Base-by-base conservation (phyloP, 35 echinoderm and acorn worm species). In the Heliocidaris tuberculata region DNA sequence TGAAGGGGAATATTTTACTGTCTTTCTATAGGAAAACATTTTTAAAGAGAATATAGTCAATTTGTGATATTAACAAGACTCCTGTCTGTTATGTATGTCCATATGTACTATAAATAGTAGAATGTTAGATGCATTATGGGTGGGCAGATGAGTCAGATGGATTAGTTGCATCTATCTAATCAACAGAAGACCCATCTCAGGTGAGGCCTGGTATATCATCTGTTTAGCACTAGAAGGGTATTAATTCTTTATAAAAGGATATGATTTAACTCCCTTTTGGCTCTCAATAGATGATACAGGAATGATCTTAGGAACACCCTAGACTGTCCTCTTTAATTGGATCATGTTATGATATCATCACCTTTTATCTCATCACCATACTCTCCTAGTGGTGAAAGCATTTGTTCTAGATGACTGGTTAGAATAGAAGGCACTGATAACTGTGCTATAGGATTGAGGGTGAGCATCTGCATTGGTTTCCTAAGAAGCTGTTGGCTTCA, bases 71-170 rank as follows among this genome's bases (percentile, higher is more conserved):
- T 0, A 56, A 56, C 52, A 56, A 56, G 52, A 5, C 65, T n/a
- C 2, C 65, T 24, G 27, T 78, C 21, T 27, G 65, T n/a, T n/a
- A 78, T 78, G 65, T n/a, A 78, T 27, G 7, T 27, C 65, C 7
- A 60, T 60, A 24, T 78, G 7, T 78, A 24, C 65, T 78, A 78
- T 78, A 78, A 19, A 78, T 56, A 13, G 52, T 56, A 2, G 9
- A 56, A 56, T 11, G 2, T 15, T 56, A 56, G 52, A 56, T 56
- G 15, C 52, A 56, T 56, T 56, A 56, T 89, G 87, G 87, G 30
- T 89, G 31, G 87, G 32, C 87, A 89, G 87, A 89, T 89, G 87
- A 89, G 30, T 89, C 87, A 89, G 87, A 89, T 32, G 16, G 31
- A 47, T 88, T 27, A 71, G 19, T 78, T 78, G 21, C 19, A 27